Evolutionary conservation across 2,888 invertebrate genomes (phyloP), one percentile per base, ranked within the genome.

Genomic region (Stenichneumon culpator): DNA sequence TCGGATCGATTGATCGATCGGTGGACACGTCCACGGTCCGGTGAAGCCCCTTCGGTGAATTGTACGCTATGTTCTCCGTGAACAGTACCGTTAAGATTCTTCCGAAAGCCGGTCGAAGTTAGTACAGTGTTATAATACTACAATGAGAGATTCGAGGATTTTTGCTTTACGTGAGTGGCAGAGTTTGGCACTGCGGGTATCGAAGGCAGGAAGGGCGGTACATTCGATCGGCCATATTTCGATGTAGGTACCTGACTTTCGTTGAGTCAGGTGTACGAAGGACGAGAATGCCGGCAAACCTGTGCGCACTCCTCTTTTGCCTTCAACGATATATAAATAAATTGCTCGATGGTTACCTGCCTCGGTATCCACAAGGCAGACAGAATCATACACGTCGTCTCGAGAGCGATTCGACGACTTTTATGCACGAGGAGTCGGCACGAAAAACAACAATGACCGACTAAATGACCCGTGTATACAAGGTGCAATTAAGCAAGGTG

Each of bases 1-100:
- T 57, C 50, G 85, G 79, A 87, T 88, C 86, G 86, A 88, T 86
- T 81, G 79, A 77, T 84, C 82, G 74, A 85, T 89, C 72, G 83
- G 74, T 22, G 32, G 67, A 39, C 28, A 16, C 63, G 65, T 50
- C 7, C 47, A 65, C 14, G 50, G 47, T 75, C 44, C 73, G 69
- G 22, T 70, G 68, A 73, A 65, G 47, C 69, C 74, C 79, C 70
- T 65, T 28, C 39, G 57, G 68, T 25, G 47, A 47, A 50, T 9
- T 50, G 28, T 65, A 19, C 50, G 6, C 74, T 47, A 25, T 47
- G 67, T 36, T 54, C 75, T 72, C 60, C 75, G 79, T 80, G 77
- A 82, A 77, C 63, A 54, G 65, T 85, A 82, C 85, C 85, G 82
- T 86, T 86, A 80, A 80, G 77, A 78, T 82, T 67, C 60, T 63